Evolutionary conservation across 2,797 vertebrate species (phyloP), one percentile per base, ranked within the genome.

Genomic region (Acestrorhynchus altus): DNA sequence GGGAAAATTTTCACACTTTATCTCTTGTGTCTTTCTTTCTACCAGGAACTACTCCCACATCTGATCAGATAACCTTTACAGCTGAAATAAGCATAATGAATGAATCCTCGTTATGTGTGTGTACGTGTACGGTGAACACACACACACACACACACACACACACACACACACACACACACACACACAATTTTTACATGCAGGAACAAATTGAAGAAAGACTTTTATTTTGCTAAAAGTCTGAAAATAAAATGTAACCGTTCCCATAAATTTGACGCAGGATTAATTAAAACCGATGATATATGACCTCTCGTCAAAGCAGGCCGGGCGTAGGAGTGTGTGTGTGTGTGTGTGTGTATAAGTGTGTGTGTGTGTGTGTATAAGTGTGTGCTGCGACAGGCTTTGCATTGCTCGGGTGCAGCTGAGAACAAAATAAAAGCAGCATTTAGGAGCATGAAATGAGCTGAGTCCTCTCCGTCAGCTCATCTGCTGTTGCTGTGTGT

Each of bases 361-460:
- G 42, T 44, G 42, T 44, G 2, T 44, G 35, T 56, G 63, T 46
- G 40, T 56, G 61, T 47, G 51, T 18, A 49, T 18, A 26, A 1
- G 66, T 51, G 49, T 39, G 67, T 72, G 65, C 57, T 70, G 39
- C 54, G 73, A 56, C 18, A 42, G 8, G 77, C 65, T 73, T 67
- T 46, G 24, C 75, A 74, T 59, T n/a, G 70, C 66, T 44, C 66
- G 46, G 73, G 56, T 80, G 79, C 74, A 81, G 80, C 70, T 59
- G 39, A 71, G 77, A 83, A 83, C 66, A 65, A 81, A 83, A 81
- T 76, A 82, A 83, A 78, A 83, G 86, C 80, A 84, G 80, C 90
- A 89, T 90, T 92, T 90, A 91, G 85, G 88, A 88, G 91, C 93
- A 93, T 93, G 92, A 93, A 94, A 94, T 94, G 90, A 92, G 91